These are phyloP conservation scores for Ctena decussata DNA, from an alignment of 2,888 invertebrate species.

Conservation along the genomic window DNA sequence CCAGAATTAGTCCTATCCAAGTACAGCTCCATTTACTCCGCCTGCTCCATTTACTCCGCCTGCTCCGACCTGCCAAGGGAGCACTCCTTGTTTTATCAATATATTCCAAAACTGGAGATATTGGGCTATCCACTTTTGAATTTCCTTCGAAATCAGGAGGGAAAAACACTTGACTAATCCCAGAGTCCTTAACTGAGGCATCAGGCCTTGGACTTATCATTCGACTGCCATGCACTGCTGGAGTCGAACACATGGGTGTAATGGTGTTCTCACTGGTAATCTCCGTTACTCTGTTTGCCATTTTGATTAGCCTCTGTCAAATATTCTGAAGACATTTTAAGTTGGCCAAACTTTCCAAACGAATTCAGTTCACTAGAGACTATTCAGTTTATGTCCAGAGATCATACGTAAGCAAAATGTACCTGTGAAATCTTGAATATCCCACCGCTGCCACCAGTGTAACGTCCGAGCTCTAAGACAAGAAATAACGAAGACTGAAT, in stretches of 20 bases:
- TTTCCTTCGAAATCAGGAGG: neutral
- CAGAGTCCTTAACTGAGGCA: neutral
- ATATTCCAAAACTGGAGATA: neutral
- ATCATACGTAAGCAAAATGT: neutral
- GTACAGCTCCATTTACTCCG: no score
- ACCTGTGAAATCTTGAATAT: neutral
- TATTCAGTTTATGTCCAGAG: neutral
- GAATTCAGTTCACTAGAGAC: neutral
- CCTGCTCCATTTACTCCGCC: neutral
- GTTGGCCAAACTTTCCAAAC: neutral
- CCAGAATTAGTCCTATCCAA: neutral
- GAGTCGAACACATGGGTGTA: neutral
- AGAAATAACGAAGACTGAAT: neutral
- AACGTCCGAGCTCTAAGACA: neutral
- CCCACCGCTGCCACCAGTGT: conserved; percentile 3
- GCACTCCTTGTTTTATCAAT: neutral
- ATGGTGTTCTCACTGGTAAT: neutral
- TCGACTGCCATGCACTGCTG: neutral
- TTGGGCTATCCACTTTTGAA: neutral
- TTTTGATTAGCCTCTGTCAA: neutral
- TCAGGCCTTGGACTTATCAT: neutral
- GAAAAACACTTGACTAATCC: conserved; percentile 1
- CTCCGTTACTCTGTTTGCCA: neutral
- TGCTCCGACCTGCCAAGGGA: neutral
- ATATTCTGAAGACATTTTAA: neutral